Percentiles rank a stretch among this genome's conserved stretches.
Conservation (phyloP, 2,113 vertebrate genomes). For the Tachycineta bicolor region DNA sequence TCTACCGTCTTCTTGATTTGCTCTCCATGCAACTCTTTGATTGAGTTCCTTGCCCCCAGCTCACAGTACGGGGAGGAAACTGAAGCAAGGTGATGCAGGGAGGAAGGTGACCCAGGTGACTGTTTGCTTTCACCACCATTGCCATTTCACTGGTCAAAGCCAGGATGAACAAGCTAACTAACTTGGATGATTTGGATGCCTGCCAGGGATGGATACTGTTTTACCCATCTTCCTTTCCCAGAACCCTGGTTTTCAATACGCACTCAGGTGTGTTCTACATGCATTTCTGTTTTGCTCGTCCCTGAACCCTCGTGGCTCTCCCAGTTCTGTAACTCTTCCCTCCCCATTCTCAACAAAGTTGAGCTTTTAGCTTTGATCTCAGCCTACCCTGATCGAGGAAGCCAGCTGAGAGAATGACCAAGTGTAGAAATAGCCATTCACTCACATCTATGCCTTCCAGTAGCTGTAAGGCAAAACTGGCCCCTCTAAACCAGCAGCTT, state of each 20-base stretch:
- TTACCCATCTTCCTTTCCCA: not conserved
- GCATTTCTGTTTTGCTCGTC: not conserved
- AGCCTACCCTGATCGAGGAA: not conserved
- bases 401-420: not conserved
- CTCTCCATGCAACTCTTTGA: not conserved
- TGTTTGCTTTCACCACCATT: not conserved
- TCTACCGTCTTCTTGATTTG: not conserved
- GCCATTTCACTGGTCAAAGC: not conserved
- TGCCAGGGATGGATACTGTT: not conserved
- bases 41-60: not conserved
- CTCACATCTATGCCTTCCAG: not conserved
- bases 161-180: not conserved
- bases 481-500: not conserved
- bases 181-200: not conserved
- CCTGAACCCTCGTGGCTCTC: not conserved
- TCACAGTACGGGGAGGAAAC: not conserved
- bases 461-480: not conserved
- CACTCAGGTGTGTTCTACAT: not conserved
- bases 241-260: not conserved
- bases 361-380: not conserved
- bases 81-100: not conserved
- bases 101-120: not conserved
- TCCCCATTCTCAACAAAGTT: not conserved
- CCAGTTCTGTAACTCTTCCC: not conserved
- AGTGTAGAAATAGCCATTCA: not conserved